Base-by-base conservation (phyloP, 2,797 vertebrate genomes). In the Acipenser transmontanus region DNA sequence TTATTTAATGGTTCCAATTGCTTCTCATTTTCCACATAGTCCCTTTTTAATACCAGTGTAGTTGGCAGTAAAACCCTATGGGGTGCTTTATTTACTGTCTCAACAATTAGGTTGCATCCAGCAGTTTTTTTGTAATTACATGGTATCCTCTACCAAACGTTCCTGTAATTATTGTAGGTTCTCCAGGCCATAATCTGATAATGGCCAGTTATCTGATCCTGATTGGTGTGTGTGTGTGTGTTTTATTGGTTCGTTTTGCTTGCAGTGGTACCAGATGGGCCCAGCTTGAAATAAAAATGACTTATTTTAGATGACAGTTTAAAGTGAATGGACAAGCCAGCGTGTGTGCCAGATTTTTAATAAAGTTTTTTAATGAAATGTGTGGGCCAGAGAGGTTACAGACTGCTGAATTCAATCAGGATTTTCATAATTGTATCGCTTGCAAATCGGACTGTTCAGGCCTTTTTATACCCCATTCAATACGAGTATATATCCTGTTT, bases 241-340 rank as follows among this genome's bases (percentile, higher is more conserved):
- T 72, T 63, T 80, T 75, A 80, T 77, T 68, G 34, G 34, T 34
- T 34, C 1, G 34, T 34, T 34, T 34, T 34, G 34, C 34, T 34
- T 34, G 34, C 34, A 34, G 4, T 34, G 34, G 34, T 34, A 34
- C 34, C 34, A 34, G 34, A 34, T 34, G 34, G 34, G 34, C 34
- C 34, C 34, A 34, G 34, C 34, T 34, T 34, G 3, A 34, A 34
- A 34, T 34, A 34, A 3, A 34, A 34, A 34, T 34, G 2, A 34
- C 34, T 34, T 34, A 34, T 63, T 47, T 12, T 47, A 13, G 17
- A 47, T 8, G 11, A 48, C n/a, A n/a, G 34, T 4, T 34, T 34
- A 34, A 34, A 34, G 2, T 34, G 34, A 34, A 48, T 47, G 13
- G 62, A 47, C 62, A 63, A 49, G 49, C n/a, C 9, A n/a, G n/a